Evolutionary conservation across 1,140 invertebrate genomes (phyloP).

Genomic region (Papilio machaon): DNA sequence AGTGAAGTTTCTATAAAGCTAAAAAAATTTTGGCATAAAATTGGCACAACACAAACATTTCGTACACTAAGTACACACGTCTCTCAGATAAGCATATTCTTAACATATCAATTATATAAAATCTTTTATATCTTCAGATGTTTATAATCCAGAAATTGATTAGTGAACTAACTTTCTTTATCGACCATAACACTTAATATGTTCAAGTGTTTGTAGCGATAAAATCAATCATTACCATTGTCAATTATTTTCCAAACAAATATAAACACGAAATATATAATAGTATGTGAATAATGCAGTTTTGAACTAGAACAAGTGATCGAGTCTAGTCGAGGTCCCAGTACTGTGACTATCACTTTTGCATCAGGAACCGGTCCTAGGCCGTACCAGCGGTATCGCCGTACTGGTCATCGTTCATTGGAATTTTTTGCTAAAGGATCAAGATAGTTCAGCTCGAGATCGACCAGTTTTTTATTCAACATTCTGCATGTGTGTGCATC

Average conservation of each 20-base stretch:
- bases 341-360: conserved; percentile 60
- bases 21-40: too few species aligned
- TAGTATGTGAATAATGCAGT: conserved; percentile 39
- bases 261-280: conserved; percentile 32
- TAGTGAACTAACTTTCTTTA: neutral
- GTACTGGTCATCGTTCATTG: conserved; percentile 28
- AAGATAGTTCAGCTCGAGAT: conserved; percentile 4
- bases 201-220: conserved; percentile 15
- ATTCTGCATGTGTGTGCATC: neutral
- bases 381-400: neutral
- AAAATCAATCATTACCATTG: neutral
- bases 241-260: neutral
- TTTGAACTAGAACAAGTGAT: conserved; percentile 20
- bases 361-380: conserved; percentile 57
- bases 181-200: neutral
- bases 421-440: conserved; percentile 20
- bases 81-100: neutral
- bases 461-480: conserved; percentile 23
- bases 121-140: neutral
- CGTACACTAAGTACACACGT: neutral
- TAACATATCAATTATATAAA: neutral
- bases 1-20: too few species aligned
- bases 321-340: conserved; percentile 49
- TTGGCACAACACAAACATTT: neutral
- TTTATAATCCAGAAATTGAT: neutral